phyloP scores from a whole-genome alignment of 1,140 invertebrate genomes.

The Spodoptera frugiperda region DNA sequence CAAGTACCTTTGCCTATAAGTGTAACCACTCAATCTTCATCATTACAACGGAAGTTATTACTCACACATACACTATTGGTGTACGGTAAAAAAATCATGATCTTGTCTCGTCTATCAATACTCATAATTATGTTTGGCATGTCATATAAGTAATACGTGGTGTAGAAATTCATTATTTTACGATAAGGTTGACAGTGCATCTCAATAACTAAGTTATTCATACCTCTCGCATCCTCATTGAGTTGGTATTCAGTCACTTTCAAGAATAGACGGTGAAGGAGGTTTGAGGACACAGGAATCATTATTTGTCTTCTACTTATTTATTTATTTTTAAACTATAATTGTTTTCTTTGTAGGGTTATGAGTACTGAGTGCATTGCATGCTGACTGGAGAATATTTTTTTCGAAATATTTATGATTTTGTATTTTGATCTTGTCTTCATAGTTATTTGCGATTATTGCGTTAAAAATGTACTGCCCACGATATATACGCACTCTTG shows the following conservation, averaged over 20 bases:
- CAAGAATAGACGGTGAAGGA: slow-evolving; percentile 5
- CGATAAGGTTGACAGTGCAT: neutral
- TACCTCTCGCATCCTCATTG: neutral
- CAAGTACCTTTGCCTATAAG: slow-evolving; percentile 1
- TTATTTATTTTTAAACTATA: too few species aligned
- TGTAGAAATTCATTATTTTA: slow-evolving; percentile 6
- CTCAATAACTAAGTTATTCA: neutral
- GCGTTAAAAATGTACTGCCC: too few species aligned
- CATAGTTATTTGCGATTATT: too few species aligned
- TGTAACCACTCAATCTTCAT: slow-evolving; percentile 11
- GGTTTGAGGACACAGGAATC: neutral
- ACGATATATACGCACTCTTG: too few species aligned
- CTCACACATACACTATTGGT: slow-evolving; percentile 5
- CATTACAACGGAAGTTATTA: slow-evolving; percentile 16
- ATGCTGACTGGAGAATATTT: too few species aligned
- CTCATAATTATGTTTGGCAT: neutral
- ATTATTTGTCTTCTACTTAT: neutral
- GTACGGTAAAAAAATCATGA: neutral
- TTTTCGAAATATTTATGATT: too few species aligned
- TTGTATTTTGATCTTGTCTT: too few species aligned
- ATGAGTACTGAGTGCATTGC: too few species aligned
- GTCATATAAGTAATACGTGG: neutral
- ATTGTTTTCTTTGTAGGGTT: too few species aligned
- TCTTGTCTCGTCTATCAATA: slow-evolving; percentile 6
- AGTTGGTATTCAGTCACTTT: neutral